phyloP scores from a whole-genome alignment of 2,888 invertebrate species.

The Amblyjoppa proteus region DNA sequence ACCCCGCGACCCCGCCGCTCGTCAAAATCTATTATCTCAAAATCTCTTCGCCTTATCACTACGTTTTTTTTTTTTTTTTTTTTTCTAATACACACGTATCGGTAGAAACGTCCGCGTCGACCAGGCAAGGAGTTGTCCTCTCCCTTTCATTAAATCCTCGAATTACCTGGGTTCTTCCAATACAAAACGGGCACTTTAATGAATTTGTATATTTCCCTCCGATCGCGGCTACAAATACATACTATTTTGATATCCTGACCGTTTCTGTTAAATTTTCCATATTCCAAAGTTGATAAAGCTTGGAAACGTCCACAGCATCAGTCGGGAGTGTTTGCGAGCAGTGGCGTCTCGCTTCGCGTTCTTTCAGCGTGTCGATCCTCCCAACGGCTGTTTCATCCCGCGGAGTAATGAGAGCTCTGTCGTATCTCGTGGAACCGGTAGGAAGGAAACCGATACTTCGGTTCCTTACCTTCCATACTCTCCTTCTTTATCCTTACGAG shows the following conservation, averaged over 20 bases:
- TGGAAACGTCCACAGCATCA: not conserved
- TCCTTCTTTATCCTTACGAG: not conserved
- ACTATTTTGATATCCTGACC: not conserved
- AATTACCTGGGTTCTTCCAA: not conserved
- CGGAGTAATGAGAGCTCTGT: conserved; percentile 17
- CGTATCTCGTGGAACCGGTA: not conserved
- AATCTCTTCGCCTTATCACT: not conserved
- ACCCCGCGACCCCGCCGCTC: conserved; percentile 61
- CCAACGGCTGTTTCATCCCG: conserved; percentile 35
- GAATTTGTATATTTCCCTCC: conserved; percentile 15
- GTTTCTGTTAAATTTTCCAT: not conserved
- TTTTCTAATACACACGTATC: not conserved
- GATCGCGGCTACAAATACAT: not conserved
- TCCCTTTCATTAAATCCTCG: not conserved
- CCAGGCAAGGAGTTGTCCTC: not conserved
- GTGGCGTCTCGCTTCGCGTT: not conserved
- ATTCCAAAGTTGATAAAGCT: too few relatives aligned
- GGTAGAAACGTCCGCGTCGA: not conserved
- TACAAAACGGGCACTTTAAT: not conserved
- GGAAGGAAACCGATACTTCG: conserved; percentile 11
- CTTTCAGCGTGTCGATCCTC: conserved; percentile 5
- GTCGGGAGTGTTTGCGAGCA: not conserved
- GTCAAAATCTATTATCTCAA: conserved; percentile 12
- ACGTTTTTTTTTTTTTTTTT: too few relatives aligned
- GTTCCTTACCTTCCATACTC: conserved; percentile 14